A percentile compares a stretch with the other conserved stretches of the same genome.
Conservation (phyloP, 2,888 invertebrate genomes). For the Eucera pruinosa region DNA sequence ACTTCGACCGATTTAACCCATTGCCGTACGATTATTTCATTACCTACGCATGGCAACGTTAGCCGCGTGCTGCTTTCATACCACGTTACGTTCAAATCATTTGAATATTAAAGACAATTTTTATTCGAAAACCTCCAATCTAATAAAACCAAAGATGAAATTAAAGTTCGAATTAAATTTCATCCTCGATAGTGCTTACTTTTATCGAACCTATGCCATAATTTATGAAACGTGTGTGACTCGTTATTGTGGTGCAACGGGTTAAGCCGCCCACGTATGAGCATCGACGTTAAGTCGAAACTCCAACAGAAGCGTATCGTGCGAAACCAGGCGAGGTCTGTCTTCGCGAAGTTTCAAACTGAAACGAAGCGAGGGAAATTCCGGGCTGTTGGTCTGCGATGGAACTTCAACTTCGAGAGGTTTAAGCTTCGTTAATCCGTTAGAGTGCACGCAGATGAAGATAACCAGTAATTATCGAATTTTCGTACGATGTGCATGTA, state of each 20-base stretch:
- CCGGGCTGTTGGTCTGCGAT: not conserved
- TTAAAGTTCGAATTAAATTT: too few species aligned
- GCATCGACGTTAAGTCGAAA: not conserved
- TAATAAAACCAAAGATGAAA: too few species aligned
- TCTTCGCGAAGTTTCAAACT: slow-evolving; percentile 6
- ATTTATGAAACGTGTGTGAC: too few species aligned
- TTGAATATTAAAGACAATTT: too few species aligned
- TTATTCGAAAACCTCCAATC: too few species aligned
- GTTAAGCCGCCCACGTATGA: not conserved
- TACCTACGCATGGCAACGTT: too few species aligned
- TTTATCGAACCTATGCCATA: too few species aligned
- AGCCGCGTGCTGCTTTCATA: too few species aligned
- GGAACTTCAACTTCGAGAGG: not conserved
- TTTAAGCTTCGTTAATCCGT: slow-evolving; percentile 1
- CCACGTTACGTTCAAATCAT: too few species aligned
- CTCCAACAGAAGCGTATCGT: slow-evolving; percentile 21
- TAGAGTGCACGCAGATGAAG: not conserved
- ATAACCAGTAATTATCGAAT: not conserved
- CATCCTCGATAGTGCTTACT: too few species aligned
- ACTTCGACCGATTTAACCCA: not conserved
- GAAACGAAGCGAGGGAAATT: slow-evolving; percentile 3
- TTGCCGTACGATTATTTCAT: too few species aligned
- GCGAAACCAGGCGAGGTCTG: not conserved
- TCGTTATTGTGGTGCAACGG: too few species aligned
- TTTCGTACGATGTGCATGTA: not conserved